These are phyloP conservation scores for Sesia apiformis DNA, from an alignment of 2,888 invertebrate genomes.

Conservation along the genomic window DNA sequence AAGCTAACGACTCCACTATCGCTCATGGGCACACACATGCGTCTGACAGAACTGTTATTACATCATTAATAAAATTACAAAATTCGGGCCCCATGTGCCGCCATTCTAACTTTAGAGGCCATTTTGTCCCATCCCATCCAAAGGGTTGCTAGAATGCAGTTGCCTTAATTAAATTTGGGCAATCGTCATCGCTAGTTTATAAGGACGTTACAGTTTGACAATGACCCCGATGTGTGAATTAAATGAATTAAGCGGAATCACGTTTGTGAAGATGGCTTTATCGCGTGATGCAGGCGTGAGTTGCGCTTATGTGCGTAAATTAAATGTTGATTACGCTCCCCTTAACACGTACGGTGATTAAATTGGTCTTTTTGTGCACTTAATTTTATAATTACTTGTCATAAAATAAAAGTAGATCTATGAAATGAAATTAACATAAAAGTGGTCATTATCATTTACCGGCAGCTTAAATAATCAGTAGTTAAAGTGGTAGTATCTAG, in stretches of 20 bases:
- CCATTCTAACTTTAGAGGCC: constrained; percentile 49
- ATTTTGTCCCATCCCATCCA: constrained; percentile 30
- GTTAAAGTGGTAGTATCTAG: no score
- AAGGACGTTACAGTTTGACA: constrained; percentile 50
- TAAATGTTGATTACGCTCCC: neutral
- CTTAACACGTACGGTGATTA: neutral
- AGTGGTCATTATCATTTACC: no score
- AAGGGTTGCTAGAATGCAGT: constrained; percentile 39
- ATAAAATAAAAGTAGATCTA: no score
- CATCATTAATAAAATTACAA: constrained; percentile 75
- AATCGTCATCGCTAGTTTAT: constrained; percentile 55
- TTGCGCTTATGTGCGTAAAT: neutral
- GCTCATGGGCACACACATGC: constrained; percentile 70
- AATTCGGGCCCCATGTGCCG: constrained; percentile 64
- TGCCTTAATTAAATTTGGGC: constrained; percentile 68
- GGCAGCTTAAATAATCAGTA: no score
- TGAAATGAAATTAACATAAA: no score
- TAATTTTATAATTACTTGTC: no score
- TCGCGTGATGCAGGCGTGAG: constrained; percentile 40
- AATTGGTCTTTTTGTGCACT: no score
- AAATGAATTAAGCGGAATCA: constrained; percentile 62
- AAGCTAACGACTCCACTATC: constrained; percentile 69
- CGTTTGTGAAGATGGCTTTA: constrained; percentile 41
- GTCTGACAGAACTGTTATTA: constrained; percentile 72
- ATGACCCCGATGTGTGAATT: constrained; percentile 55